Evolutionary conservation across 2,888 invertebrate genomes (phyloP), one percentile per base, ranked within the genome.

Genomic region (Holacanthella duospinosa): DNA sequence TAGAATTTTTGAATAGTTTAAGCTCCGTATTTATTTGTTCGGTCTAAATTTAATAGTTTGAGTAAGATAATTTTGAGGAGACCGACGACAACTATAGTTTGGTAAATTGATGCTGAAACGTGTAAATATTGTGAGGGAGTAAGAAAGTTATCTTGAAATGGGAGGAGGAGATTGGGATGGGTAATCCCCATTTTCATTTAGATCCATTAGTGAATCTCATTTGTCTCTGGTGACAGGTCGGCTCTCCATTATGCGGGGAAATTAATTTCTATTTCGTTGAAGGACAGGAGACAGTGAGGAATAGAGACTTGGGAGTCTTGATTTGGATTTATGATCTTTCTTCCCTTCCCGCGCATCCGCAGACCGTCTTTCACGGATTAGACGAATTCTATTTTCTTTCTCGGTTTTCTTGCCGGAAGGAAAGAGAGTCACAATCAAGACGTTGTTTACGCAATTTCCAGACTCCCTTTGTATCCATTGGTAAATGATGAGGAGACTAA

Each of bases 361-460:
- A n/a, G n/a, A n/a, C 16, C 16, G 36, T 6, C 36, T 36, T 16
- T 36, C 16, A 36, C 9, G 36, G 9, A 6, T 36, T 36, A 16
- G 16, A 36, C 16, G 36, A 36, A 36, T 36, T 36, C 9, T 6
- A 36, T 36, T 36, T 36, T 16, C 36, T 6, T 36, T n/a, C n/a
- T n/a, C n/a, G n/a, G n/a, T 36, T 16, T 36, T 36, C 36, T 12
- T 21, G 48, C 48, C 48, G 48, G 48, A 48, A 21, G 48, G 21
- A 48, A 36, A 16, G 36, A 36, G 4, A n/a, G 19, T 21, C 48
- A 48, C 48, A 48, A 48, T 48, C 48, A 48, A 21, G 48, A 48
- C 48, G 36, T 48, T 48, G 48, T 48, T 48, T 48, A 48, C 48
- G 21, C 48, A 48, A 48, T 48, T 48, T 48, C 12, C 48, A 48